Evolutionary conservation across 2,888 invertebrate species (phyloP), one percentile per base, ranked within the genome.

Genomic region (Spodoptera exigua): DNA sequence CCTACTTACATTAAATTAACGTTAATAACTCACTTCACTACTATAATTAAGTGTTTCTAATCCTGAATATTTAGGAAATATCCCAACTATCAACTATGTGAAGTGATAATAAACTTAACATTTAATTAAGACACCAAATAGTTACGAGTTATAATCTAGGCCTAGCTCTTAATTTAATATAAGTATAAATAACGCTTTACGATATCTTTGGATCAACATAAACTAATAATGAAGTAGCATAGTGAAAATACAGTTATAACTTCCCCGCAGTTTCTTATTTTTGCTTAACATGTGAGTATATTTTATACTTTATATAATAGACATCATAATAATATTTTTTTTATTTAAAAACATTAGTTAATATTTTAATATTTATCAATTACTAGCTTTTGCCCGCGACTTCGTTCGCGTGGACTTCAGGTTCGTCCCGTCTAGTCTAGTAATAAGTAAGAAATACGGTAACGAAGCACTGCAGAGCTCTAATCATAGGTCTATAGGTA

Each of bases 11-110:
- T 36, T 36, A 10, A 27, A 39, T 34, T 37, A 27, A 51, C 37
- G 21, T 27, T 37, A 51, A 68, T 61, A 37, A 68, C 61, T 37
- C 10, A 44, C 16, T 64, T 49, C 47, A n/a, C n/a, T 10, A 34
- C 14, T 17, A 40, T 46, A 49, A 53, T 56, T 55, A 44, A 37
- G 37, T 36, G 9, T 34, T 46, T 17, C 27, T 46, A 12, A 36
- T 11, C 32, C 13, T 21, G 13, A 46, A 35, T 21, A 9, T 36
- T 45, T 27, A 37, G 14, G 17, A n/a, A 40, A 21, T 9, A 27
- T 37, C 53, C 40, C 3, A 49, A 62, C 39, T 44, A 45, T 13
- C 3, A 49, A 62, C 39, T 44, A 45, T 13, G 27, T 27, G 36
- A 49, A 35, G 14, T 39, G 10, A 53, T 27, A 34, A 69, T 62